phyloP scores from a whole-genome alignment of 2,797 vertebrate genomes.

The Myoxocephalus aenaeus region DNA sequence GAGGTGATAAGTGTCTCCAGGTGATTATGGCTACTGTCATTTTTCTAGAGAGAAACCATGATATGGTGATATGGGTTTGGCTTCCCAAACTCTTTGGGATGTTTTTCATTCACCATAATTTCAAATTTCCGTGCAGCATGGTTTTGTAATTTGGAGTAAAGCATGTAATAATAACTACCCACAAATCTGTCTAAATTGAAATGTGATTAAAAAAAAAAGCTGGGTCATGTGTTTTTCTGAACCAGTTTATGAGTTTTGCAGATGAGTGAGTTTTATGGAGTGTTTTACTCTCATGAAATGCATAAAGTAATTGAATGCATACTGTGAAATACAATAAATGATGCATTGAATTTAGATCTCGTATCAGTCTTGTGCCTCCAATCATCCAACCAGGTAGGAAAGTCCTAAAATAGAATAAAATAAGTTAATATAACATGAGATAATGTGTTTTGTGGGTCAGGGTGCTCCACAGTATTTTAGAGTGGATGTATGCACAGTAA shows the following conservation, averaged over 20 bases:
- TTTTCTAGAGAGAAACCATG: conserved; percentile 36
- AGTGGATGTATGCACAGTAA: neutral
- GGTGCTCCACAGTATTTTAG: neutral
- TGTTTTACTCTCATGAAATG: conserved; percentile 8
- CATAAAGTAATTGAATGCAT: conserved; percentile 16
- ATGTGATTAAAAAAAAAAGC: conserved; percentile 31
- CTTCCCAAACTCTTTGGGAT: conserved; percentile 32
- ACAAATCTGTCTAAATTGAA: conserved; percentile 27
- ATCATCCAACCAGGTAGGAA: neutral
- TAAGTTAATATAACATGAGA: neutral
- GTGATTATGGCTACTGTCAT: conserved; percentile 18
- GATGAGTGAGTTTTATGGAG: conserved; percentile 15
- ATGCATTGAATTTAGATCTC: conserved; percentile 1
- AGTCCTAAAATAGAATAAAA: neutral
- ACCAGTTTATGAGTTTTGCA: neutral
- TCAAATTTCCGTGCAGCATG: conserved; percentile 28
- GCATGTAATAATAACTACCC: conserved; percentile 11
- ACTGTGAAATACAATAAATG: neutral
- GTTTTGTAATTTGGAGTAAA: conserved; percentile 36
- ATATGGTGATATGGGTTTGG: conserved; percentile 34
- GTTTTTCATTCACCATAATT: conserved; percentile 54
- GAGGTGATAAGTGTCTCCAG: neutral
- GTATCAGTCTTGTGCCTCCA: neutral
- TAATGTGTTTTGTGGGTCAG: neutral
- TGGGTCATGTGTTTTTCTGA: conserved; percentile 17